Base-by-base conservation (phyloP, 2,113 vertebrate species). In the Prunella fulvescens region DNA sequence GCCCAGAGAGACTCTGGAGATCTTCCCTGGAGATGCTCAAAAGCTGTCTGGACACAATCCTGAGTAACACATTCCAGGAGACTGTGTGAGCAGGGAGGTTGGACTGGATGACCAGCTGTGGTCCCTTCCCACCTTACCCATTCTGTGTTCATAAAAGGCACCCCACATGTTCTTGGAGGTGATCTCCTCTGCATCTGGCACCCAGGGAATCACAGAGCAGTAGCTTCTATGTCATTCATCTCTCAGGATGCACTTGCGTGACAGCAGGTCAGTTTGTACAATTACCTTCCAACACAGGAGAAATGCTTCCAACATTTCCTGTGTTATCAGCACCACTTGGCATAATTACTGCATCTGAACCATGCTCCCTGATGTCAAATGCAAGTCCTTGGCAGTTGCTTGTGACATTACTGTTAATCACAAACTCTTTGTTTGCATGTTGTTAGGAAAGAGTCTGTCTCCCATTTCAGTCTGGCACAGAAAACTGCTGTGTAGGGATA, bases 61-160 rank as follows among this genome's bases (percentile, higher is more conserved):
- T 61, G 11, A 35, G 29, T 22, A 11, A 58, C 1, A 0, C 0
- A 0, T 24, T 67, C n/a, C 29, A 45, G 61, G 39, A 28, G 9
- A 29, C 6, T 45, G 45, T 0, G 0, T 8, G 47, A 61, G 47
- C 62, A 82, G 29, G 8, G 20, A 54, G n/a, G 20, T 33, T 61
- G 40, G 20, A 61, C 12, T 40, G 26, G n/a, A 23, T 33, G 20
- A 69, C 6, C 11, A 39, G 0, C n/a, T 5, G 25, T 22, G 25
- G 14, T 40, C 29, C 54, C n/a, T 54, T 53, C n/a, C 62, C 48
- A 76, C 1, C 6, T 40, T 8, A 20, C 11, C 61, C 11, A 15
- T 40, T 40, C 47, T 35, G 9, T 45, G 61, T 14, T 45, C 15
- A 31, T 9, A 33, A 57, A 91, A 67, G 44, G 24, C 23, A 85